Percentiles rank a stretch among this genome's conserved stretches.
These are phyloP conservation scores for Rhea pennata DNA, from an alignment of 2,113 vertebrate species.

Conservation along the genomic window DNA sequence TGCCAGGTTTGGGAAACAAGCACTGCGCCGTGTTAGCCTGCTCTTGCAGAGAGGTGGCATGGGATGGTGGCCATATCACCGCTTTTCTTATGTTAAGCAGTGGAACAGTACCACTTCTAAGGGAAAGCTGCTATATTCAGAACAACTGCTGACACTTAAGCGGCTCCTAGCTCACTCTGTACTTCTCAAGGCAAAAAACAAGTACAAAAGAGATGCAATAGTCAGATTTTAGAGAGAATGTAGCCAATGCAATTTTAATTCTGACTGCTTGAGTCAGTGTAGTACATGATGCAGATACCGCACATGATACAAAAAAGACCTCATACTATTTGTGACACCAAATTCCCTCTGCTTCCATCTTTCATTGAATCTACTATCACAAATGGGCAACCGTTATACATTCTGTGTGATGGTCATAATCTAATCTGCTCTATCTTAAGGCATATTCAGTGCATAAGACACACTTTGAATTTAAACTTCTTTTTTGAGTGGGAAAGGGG, in stretches of 20 bases:
- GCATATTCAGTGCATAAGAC: neutral
- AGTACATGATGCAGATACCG: neutral
- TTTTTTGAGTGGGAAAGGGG: neutral
- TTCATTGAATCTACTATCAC: neutral
- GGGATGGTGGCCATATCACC: neutral
- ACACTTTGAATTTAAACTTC: neutral
- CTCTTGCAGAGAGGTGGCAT: neutral
- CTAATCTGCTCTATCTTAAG: neutral
- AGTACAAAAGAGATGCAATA: neutral
- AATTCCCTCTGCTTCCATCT: neutral
- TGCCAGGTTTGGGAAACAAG: neutral
- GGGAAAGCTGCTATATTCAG: neutral
- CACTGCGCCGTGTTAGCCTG: neutral
- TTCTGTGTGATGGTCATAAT: neutral
- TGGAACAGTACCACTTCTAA: neutral
- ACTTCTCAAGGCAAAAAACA: neutral
- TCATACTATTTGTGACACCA: neutral
- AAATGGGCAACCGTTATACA: neutral
- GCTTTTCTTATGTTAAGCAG: fast-evolving
- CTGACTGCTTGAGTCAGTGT: neutral
- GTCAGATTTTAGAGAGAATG: neutral
- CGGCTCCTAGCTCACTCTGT: neutral
- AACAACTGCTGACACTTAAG: neutral
- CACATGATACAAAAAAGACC: neutral
- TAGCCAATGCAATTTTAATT: neutral